Conservation (phyloP, 2,113 vertebrate genomes). For the Istiophorus platypterus region DNA sequence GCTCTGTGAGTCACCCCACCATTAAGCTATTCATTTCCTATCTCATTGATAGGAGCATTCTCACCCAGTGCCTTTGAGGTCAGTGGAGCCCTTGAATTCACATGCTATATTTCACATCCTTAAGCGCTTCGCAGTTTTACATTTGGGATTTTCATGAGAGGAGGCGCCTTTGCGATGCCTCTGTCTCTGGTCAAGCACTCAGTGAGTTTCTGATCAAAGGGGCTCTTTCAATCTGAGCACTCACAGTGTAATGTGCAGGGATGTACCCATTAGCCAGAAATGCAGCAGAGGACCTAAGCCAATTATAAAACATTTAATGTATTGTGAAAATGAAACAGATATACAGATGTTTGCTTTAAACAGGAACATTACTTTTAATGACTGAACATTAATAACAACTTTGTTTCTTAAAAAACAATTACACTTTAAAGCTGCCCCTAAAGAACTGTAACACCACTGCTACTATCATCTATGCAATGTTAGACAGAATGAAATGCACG, state of each 20-base stretch:
- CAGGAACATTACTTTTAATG: not conserved
- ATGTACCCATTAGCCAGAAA: constrained; percentile 14
- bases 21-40: constrained; percentile 30
- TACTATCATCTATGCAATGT: not conserved
- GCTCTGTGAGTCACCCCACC: constrained; percentile 7
- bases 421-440: not conserved
- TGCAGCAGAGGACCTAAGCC: not conserved
- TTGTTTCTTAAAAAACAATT: not conserved
- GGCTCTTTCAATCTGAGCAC: not conserved
- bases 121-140: constrained; percentile 1
- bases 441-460: not conserved
- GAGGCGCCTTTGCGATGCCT: not conserved
- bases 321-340: not conserved
- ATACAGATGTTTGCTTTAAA: not conserved
- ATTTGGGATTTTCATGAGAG: not conserved
- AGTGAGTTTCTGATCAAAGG: constrained; percentile 17
- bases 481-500: not conserved
- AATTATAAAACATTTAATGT: not conserved
- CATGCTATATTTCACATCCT: constrained; percentile 16
- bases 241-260: not conserved
- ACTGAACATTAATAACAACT: not conserved
- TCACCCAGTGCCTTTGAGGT: constrained; percentile 1
- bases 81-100: constrained; percentile 8
- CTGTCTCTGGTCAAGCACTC: constrained; percentile 1
- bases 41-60: constrained; percentile 22